A percentile compares a stretch with the other conserved stretches of the same genome.
Evolutionary conservation across 2,797 vertebrate genomes (phyloP).

Genomic region (Lagocephalus sceleratus): DNA sequence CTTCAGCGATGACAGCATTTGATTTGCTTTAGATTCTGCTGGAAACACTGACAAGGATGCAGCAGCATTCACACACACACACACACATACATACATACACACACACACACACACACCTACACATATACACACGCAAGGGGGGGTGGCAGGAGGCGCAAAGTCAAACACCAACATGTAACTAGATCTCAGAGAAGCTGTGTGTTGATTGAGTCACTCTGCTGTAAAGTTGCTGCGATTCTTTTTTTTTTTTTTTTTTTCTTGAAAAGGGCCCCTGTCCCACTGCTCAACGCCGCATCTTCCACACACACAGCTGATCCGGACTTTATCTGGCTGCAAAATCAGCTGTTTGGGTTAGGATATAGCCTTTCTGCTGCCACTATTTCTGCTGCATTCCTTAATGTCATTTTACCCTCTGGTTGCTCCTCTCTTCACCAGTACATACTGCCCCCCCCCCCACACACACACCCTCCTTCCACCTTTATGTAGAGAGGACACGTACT

Average conservation of each 20-base stretch:
- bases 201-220: conserved; percentile 48
- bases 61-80: conserved; percentile 4
- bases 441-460: conserved; percentile 26
- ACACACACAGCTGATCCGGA: conserved; percentile 60
- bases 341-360: conserved; percentile 70
- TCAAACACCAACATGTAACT: conserved; percentile 57
- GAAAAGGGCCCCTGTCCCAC: conserved; percentile 12
- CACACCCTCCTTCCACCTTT: conserved; percentile 57
- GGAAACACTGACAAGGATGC: background rate
- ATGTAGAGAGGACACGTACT: conserved; percentile 49
- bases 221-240: conserved; percentile 35
- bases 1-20: background rate
- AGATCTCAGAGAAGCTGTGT: conserved; percentile 38
- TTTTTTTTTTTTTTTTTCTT: conserved; percentile 2
- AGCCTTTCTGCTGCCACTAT: conserved; percentile 68
- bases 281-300: conserved; percentile 29
- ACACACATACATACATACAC: too few species aligned
- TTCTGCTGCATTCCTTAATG: conserved; percentile 82
- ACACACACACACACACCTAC: too few species aligned
- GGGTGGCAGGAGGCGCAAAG: conserved; percentile 17
- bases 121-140: too few species aligned
- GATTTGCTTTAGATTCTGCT: background rate
- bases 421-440: conserved; percentile 10
- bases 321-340: conserved; percentile 65
- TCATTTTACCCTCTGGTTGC: conserved; percentile 79